Evolutionary conservation across 2,888 invertebrate genomes (phyloP), one percentile per base, ranked within the genome.

Genomic region (Acholoe squamosa): DNA sequence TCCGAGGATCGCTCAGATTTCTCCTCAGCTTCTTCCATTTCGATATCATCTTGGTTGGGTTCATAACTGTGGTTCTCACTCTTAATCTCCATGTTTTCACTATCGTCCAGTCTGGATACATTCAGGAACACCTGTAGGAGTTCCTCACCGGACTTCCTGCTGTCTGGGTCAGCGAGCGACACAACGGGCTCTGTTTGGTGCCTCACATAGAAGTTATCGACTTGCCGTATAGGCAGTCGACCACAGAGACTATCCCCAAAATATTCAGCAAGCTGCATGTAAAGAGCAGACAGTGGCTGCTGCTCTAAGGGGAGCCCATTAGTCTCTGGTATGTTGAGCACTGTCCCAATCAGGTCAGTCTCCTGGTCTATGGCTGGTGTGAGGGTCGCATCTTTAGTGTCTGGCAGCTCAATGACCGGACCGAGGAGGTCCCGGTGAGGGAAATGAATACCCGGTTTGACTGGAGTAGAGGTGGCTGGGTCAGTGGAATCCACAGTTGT

Each of bases 161-260:
- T 91, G 89, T 95, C 93, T 25, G 92, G 61, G 91, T 94, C 94
- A 25, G 92, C 93, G 51, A 95, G 91, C 31, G 92, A 93, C 12
- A 95, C 92, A n/a, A 91, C 61, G 52, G 91, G 91, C 25, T 93
- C 91, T 88, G 94, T 94, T 54, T 94, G 93, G n/a, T 91, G 51
- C 89, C 91, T 90, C 34, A 93, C 92, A 34, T 93, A 90, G 25
- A 88, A 52, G n/a, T 89, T 77, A 1, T 34, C 43, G 16, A 92
- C 76, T 22, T n/a, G 91, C 16, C 94, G 67, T 43, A 94, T 91
- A 0, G 95, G 95, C 51, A 96, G 92, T 25, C 93, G 92, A 22
- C 93, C 92, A 0, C 94, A 91, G 43, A 96, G 92, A 90, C 94
- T 93, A 91, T 96, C 96, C 31, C 96, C 96, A 93, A 95, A 96